Evolutionary conservation across 2,113 vertebrate species (phyloP).

Genomic region (Glaucidium brasilianum): DNA sequence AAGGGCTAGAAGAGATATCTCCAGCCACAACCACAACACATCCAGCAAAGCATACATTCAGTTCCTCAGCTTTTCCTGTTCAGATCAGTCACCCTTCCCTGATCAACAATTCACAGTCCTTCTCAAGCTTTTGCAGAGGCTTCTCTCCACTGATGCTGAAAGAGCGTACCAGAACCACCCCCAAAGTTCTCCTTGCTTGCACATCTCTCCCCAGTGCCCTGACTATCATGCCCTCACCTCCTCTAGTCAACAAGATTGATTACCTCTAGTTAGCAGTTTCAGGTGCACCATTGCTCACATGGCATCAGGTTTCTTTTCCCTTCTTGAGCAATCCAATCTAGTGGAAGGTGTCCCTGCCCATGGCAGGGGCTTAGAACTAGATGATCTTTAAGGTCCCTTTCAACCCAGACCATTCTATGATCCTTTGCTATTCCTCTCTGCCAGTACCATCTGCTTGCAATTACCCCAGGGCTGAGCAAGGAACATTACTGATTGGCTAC

Average conservation of each 20-base stretch:
- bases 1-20: fast-evolving
- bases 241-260: fast-evolving
- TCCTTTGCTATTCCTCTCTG: not conserved
- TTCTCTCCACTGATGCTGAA: not conserved
- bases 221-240: not conserved
- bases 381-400: too few relatives aligned
- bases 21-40: not conserved
- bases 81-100: not conserved
- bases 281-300: not conserved
- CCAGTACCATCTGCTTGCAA: not conserved
- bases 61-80: fast-evolving
- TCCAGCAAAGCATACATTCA: not conserved
- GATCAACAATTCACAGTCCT: fast-evolving
- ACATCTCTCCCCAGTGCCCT: fast-evolving
- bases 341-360: too few relatives aligned
- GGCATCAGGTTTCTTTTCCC: not conserved
- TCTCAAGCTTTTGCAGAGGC: not conserved
- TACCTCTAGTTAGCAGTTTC: fast-evolving
- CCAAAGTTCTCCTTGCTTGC: fast-evolving
- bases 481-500: not conserved
- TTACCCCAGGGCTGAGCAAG: not conserved
- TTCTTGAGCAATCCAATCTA: too few relatives aligned
- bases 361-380: too few relatives aligned
- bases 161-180: fast-evolving
- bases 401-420: too few relatives aligned